Evolutionary conservation across 2,113 vertebrate genomes (phyloP).

Genomic region (Xenotilapia longispinis): DNA sequence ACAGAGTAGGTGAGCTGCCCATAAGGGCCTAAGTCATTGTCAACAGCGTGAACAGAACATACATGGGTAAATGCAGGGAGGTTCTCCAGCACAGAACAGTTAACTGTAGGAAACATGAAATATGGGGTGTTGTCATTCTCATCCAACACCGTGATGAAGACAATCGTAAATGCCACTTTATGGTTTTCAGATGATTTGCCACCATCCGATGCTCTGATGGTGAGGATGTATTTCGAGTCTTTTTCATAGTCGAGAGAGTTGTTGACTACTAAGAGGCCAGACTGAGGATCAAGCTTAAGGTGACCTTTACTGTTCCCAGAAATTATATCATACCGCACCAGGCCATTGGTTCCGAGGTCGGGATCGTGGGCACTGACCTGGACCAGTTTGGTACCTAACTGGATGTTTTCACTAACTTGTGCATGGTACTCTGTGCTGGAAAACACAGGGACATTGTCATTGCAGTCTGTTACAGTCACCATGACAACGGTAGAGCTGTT

Average conservation of each 20-base stretch:
- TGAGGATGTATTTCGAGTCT: constrained; percentile 72
- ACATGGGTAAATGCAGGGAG: constrained; percentile 75
- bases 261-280: constrained; percentile 76
- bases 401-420: constrained; percentile 77
- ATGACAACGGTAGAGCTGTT: constrained; percentile 73
- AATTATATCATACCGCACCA: constrained; percentile 74
- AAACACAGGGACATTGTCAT: constrained; percentile 85
- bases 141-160: constrained; percentile 78
- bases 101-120: constrained; percentile 78
- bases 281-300: constrained; percentile 74
- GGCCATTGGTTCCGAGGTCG: constrained; percentile 75
- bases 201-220: constrained; percentile 78
- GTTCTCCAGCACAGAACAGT: constrained; percentile 81
- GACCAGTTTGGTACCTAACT: constrained; percentile 69
- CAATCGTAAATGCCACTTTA: constrained; percentile 75
- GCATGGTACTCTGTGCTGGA: constrained; percentile 69
- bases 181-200: constrained; percentile 45
- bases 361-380: constrained; percentile 76
- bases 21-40: constrained; percentile 82
- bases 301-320: constrained; percentile 80
- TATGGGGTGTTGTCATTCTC: constrained; percentile 86
- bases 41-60: constrained; percentile 79
- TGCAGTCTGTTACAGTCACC: constrained; percentile 81
- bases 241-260: constrained; percentile 84
- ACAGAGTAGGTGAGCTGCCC: constrained; percentile 87